phyloP scores from a whole-genome alignment of 1,140 invertebrate genomes.

The Acromyrmex charruanus region DNA sequence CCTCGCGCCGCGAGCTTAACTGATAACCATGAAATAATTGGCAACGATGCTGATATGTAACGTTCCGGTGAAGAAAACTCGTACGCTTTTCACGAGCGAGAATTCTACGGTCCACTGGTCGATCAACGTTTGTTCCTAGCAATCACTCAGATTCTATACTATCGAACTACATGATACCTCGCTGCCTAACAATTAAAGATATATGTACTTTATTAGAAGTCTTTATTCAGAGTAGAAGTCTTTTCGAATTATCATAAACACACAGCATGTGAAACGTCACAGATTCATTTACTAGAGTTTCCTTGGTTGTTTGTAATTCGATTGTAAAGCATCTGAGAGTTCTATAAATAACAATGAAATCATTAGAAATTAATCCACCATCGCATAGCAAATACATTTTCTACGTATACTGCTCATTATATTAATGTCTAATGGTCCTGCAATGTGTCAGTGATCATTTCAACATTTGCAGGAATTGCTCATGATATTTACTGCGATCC shows the following conservation, averaged over 20 bases:
- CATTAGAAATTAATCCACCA: constrained; percentile 53
- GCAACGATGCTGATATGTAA: constrained; percentile 84
- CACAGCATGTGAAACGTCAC: neutral
- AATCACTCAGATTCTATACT: constrained; percentile 26
- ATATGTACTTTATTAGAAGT: neutral
- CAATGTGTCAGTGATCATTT: constrained; percentile 36
- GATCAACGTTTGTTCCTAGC: constrained; percentile 42
- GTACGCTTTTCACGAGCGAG: constrained; percentile 44
- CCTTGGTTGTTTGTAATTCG: constrained; percentile 14
- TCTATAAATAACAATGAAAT: constrained; percentile 48
- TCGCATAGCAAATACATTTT: constrained; percentile 2
- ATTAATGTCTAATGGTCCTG: constrained; percentile 25
- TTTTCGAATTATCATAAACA: neutral
- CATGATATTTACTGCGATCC: constrained; percentile 27
- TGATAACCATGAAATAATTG: constrained; percentile 78
- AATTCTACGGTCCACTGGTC: constrained; percentile 46
- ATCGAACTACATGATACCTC: constrained; percentile 12
- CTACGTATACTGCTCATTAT: neutral
- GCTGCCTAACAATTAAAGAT: neutral
- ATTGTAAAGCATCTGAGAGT: constrained; percentile 47
- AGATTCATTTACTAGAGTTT: neutral
- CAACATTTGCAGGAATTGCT: constrained; percentile 31
- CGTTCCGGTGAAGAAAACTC: constrained; percentile 79
- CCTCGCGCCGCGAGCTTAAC: constrained; percentile 64
- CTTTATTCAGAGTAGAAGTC: neutral